Percentiles rank a stretch among this genome's conserved stretches.
These are phyloP conservation scores for Karalla daura DNA, from an alignment of 2,797 vertebrate genomes.

Conservation along the genomic window DNA sequence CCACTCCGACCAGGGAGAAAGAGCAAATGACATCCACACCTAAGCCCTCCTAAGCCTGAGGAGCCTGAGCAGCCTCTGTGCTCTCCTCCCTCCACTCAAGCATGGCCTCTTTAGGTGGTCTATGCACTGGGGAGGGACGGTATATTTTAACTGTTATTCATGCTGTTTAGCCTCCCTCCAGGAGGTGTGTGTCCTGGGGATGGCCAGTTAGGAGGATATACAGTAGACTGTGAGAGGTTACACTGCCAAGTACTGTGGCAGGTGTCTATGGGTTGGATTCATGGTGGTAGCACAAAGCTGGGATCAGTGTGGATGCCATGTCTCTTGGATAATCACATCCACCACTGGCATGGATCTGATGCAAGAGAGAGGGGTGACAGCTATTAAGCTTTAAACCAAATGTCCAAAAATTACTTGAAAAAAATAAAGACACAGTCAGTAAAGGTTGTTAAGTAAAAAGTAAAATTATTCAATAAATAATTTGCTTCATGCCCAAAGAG, in stretches of 20 bases:
- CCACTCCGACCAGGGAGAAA: conserved; percentile 76
- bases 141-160: conserved; percentile 71
- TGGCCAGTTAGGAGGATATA: conserved; percentile 58
- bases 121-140: conserved; percentile 46
- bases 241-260: conserved; percentile 67
- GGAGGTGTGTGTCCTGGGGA: conserved; percentile 11
- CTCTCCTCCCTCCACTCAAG: conserved; percentile 72
- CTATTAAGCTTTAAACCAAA: conserved; percentile 15
- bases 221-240: conserved; percentile 54
- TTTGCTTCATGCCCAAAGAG: background rate
- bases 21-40: conserved; percentile 78
- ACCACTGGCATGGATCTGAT: conserved; percentile 61
- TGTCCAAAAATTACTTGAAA: conserved; percentile 12
- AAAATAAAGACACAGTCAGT: too few relatives aligned
- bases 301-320: conserved; percentile 74
- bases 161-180: conserved; percentile 35
- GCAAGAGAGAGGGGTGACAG: conserved; percentile 21
- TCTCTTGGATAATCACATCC: conserved; percentile 74
- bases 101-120: conserved; percentile 75
- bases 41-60: conserved; percentile 84
- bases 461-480: background rate
- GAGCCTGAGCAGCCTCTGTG: conserved; percentile 62
- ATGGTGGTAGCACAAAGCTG: conserved; percentile 76
- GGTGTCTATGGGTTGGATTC: conserved; percentile 62
- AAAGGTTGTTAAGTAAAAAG: background rate